Percentiles rank a stretch among this genome's conserved stretches.
These are phyloP conservation scores for Stictonetta naevosa DNA, from an alignment of 2,113 vertebrate genomes.

Conservation along the genomic window DNA sequence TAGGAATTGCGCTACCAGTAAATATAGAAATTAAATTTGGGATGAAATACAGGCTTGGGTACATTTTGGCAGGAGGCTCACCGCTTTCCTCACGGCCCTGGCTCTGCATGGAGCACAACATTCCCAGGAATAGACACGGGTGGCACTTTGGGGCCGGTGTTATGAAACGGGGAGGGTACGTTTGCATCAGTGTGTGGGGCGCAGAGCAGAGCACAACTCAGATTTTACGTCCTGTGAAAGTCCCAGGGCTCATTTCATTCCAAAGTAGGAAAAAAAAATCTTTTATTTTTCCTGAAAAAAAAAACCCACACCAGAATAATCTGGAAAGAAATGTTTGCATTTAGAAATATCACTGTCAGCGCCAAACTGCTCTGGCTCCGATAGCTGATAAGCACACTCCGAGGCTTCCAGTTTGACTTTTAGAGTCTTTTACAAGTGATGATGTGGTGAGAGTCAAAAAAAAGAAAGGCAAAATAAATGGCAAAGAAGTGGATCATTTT, in stretches of 20 bases:
- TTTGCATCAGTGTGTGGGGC: background rate
- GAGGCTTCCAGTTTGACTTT: background rate
- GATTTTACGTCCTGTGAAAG: constrained; percentile 5
- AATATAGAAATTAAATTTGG: constrained; percentile 49
- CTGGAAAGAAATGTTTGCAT: background rate
- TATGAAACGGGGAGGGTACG: constrained; percentile 6
- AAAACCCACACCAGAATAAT: background rate
- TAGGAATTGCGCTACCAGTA: constrained; percentile 9
- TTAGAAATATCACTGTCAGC: background rate
- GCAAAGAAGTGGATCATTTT: background rate
- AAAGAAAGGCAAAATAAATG: background rate
- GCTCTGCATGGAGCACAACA: constrained; percentile 21
- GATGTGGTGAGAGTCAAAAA: background rate
- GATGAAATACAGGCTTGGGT: constrained; percentile 40
- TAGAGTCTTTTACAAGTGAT: background rate
- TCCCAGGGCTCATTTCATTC: constrained; percentile 16
- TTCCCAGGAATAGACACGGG: constrained; percentile 40
- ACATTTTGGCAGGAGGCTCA: constrained; percentile 25
- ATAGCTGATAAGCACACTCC: background rate
- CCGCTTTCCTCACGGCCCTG: constrained; percentile 16
- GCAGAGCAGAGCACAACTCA: background rate
- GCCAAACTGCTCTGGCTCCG: background rate
- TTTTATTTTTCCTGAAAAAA: background rate
- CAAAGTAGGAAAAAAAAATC: background rate
- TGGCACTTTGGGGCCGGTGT: constrained; percentile 3